phyloP scores from a whole-genome alignment of 2,888 invertebrate genomes.

The Hirtodrosophila confusa region DNA sequence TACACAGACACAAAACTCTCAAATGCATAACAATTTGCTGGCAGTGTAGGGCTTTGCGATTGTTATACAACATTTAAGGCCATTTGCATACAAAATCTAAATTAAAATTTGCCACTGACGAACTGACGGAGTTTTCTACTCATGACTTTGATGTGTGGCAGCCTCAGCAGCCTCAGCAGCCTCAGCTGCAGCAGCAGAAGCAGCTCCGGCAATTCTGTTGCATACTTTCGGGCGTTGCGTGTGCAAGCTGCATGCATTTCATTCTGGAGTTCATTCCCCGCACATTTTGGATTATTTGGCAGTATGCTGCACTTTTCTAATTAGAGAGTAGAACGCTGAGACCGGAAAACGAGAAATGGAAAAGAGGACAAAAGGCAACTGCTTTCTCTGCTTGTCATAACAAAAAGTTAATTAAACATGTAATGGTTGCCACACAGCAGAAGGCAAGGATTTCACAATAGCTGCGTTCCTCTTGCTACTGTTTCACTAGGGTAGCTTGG shows the following conservation, averaged over 20 bases:
- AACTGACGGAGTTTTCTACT: slow-evolving; percentile 24
- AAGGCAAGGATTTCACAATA: slow-evolving; percentile 48
- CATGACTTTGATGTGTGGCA: neutral
- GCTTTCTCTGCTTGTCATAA: slow-evolving; percentile 56
- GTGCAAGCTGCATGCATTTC: neutral
- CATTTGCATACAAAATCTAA: slow-evolving; percentile 71
- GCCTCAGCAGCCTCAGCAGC: neutral
- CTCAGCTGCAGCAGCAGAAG: slow-evolving; percentile 34
- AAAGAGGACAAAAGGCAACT: slow-evolving; percentile 1
- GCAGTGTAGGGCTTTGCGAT: slow-evolving; percentile 23
- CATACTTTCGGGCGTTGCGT: slow-evolving; percentile 26
- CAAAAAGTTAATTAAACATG: slow-evolving; percentile 77
- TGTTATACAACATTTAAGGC: slow-evolving; percentile 70
- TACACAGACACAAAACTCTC: slow-evolving; percentile 4
- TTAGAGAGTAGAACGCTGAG: slow-evolving; percentile 17
- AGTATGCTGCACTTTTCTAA: slow-evolving; percentile 29
- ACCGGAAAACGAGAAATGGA: slow-evolving; percentile 1
- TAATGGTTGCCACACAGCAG: slow-evolving; percentile 64
- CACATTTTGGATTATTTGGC: neutral
- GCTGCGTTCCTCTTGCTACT: slow-evolving; percentile 14
- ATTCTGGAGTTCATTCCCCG: slow-evolving; percentile 30
- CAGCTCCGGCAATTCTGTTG: slow-evolving; percentile 22
- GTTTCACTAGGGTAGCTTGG: slow-evolving; percentile 9
- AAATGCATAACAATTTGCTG: slow-evolving; percentile 58
- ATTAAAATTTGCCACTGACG: slow-evolving; percentile 66